Evolutionary conservation across 1,140 invertebrate species (phyloP).

Genomic region (Tetragonula clypearis): DNA sequence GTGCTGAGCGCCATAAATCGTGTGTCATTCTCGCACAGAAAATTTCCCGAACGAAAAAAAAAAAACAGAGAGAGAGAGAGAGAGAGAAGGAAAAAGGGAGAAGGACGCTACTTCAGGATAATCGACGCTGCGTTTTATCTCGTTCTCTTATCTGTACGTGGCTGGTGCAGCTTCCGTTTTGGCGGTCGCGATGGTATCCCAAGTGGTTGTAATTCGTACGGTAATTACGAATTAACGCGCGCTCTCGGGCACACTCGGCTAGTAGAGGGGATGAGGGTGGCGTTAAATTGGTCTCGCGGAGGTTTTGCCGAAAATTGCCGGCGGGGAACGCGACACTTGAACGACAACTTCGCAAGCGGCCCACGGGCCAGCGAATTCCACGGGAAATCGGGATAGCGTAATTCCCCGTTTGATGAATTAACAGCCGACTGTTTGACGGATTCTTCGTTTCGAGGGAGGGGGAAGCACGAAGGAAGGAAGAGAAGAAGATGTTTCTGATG

Average conservation of each 20-base stretch:
- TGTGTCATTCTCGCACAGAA: too few species aligned
- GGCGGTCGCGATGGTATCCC: too few species aligned
- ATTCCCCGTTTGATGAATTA: conserved; percentile 17
- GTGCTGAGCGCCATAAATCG: too few species aligned
- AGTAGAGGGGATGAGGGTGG: background rate
- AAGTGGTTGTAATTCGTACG: conserved; percentile 18
- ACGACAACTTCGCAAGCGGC: conserved; percentile 10
- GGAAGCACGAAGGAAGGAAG: too few species aligned
- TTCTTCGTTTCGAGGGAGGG: background rate
- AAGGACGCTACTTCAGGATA: background rate
- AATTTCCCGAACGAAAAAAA: too few species aligned
- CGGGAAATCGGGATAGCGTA: conserved; percentile 5
- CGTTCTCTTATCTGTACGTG: background rate
- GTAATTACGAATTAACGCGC: conserved; percentile 48
- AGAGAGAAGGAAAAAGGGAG: too few species aligned
- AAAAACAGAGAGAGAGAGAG: too few species aligned
- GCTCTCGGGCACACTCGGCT: background rate
- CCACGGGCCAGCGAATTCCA: background rate
- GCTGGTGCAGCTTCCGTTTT: background rate
- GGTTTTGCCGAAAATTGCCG: conserved; percentile 25
- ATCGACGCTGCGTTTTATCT: background rate
- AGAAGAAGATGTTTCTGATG: background rate
- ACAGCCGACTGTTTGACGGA: background rate
- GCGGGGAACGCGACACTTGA: background rate
- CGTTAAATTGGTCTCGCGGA: conserved; percentile 33